phyloP scores from a whole-genome alignment of 1,140 invertebrate species.

The Caenorhabditis tropicalis region DNA sequence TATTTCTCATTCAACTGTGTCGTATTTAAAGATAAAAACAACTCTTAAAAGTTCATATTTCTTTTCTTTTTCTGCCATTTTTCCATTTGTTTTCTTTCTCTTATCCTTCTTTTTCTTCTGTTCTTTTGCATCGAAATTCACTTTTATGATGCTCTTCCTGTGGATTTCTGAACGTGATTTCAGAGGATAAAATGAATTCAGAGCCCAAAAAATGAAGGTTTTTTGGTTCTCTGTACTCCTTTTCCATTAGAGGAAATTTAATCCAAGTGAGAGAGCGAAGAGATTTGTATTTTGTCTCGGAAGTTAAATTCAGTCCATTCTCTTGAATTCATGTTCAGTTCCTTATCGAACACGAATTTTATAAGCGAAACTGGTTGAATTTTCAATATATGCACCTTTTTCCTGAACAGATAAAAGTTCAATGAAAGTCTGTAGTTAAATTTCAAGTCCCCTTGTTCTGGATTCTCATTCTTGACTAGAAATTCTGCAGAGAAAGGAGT shows the following conservation, averaged over 20 bases:
- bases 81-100: background rate
- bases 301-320: background rate
- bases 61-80: background rate
- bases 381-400: too few species aligned
- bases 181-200: background rate
- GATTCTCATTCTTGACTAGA: too few species aligned
- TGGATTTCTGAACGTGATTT: slow-evolving; percentile 15
- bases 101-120: background rate
- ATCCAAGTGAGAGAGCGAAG: background rate
- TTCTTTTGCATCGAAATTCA: slow-evolving; percentile 16
- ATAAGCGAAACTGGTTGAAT: too few species aligned
- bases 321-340: background rate
- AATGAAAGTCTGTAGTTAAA: too few species aligned
- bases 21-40: background rate
- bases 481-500: too few species aligned
- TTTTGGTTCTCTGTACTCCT: background rate
- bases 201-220: background rate
- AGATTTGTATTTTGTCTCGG: background rate
- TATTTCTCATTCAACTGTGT: background rate
- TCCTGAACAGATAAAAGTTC: too few species aligned
- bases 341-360: too few species aligned
- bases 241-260: background rate
- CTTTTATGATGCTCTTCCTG: slow-evolving; percentile 41
- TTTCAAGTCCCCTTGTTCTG: too few species aligned
- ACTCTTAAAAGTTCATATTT: background rate